phyloP scores from a whole-genome alignment of 2,113 vertebrate genomes.

The Podarcis cretensis region DNA sequence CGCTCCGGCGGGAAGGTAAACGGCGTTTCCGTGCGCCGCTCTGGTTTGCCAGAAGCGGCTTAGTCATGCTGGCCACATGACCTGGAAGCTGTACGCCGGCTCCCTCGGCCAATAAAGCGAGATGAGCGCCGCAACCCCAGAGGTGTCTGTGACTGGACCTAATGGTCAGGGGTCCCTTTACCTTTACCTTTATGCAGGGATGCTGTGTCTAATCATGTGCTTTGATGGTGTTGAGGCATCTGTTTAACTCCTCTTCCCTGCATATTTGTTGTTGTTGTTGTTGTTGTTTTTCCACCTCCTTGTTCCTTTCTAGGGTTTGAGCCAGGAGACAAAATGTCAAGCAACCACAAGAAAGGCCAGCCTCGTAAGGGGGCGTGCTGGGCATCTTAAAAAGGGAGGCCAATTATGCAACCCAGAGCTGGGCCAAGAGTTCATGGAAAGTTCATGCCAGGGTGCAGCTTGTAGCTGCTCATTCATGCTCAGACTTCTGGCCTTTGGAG shows the following conservation, averaged over 20 bases:
- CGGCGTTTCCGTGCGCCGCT: too few species aligned
- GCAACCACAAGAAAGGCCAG: not conserved
- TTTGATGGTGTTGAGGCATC: conserved; percentile 25
- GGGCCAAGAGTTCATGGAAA: not conserved
- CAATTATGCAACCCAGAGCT: not conserved
- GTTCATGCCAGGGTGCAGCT: conserved; percentile 2
- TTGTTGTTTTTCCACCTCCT: not conserved
- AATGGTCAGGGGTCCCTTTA: too few species aligned
- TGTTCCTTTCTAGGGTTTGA: not conserved
- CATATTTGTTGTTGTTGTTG: not conserved
- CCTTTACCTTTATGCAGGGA: too few species aligned
- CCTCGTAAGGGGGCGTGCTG: conserved; percentile 9
- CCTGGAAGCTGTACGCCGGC: too few species aligned
- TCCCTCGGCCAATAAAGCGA: too few species aligned
- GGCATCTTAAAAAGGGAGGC: conserved; percentile 21
- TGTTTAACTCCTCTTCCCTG: conserved; percentile 19
- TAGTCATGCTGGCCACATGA: too few species aligned
- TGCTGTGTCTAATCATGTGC: too few species aligned
- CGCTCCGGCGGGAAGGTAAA: too few species aligned
- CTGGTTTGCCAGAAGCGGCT: too few species aligned
- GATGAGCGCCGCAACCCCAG: too few species aligned
- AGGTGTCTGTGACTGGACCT: too few species aligned
- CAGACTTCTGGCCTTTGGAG: conserved; percentile 5
- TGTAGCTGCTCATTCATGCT: not conserved
- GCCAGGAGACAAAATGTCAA: conserved; percentile 34